Evolutionary conservation across 1,140 invertebrate genomes (phyloP), one percentile per base, ranked within the genome.

Genomic region (Meteorus sp.): DNA sequence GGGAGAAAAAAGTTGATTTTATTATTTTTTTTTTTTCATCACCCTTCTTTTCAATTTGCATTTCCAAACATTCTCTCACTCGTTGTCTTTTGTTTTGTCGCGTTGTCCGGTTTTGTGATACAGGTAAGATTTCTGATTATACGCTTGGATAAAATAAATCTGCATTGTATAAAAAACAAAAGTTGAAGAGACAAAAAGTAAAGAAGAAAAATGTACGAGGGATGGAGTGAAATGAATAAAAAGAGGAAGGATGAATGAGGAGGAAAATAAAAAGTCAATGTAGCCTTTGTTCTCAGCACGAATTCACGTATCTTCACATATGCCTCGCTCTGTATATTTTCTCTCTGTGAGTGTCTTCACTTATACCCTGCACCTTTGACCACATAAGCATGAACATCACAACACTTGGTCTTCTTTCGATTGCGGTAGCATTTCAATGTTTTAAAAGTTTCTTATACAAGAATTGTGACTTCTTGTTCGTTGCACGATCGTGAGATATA

Each of bases 351-450:
- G 4, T 20, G 15, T 44, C 20, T 8, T 19, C 2, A 17, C n/a
- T 17, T 44, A 15, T 19, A 44, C 41, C 41, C 41, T n/a, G n/a
- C n/a, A 44, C 41, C 41, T 44, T 44, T 44, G 41, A 44, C 41
- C 41, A 44, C 41, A 44, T 19, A n/a, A 44, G 7, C 5, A 23
- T 19, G n/a, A n/a, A 15, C 22, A 15, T 44, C 20, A 20, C 8
- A 4, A 17, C 20, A 19, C 41, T 44, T 23, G 15, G 17, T 20
- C 41, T 44, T 19, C 8, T 39, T 1, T 8, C 35, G 13, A 13
- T 39, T 1, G 35, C 35, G 13, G 35, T 39, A 13, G 35, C 35
- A 39, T n/a, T 39, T 8, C n/a, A 39, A 8, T 39, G 9, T 15
- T 1, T 13, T 5, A 13, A 6, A 1, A 15, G 5, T 8, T 13